Percentiles rank a stretch among this genome's conserved stretches.
These are phyloP conservation scores for Plebejus melissa DNA, from an alignment of 2,888 invertebrate genomes.

Conservation along the genomic window DNA sequence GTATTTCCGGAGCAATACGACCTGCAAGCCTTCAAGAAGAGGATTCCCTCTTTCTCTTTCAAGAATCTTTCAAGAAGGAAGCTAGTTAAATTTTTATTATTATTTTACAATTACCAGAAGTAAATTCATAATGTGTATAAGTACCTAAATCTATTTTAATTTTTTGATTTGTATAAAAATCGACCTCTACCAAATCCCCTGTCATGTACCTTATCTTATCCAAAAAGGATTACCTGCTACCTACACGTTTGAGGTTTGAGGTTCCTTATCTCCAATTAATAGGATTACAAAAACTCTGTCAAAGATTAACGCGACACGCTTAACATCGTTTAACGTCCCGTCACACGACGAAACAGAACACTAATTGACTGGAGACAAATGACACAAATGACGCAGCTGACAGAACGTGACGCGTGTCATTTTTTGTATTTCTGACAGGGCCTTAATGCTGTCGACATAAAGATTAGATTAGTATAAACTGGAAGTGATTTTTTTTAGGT, in stretches of 20 bases:
- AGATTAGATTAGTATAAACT: too few species aligned
- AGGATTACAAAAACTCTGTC: not conserved
- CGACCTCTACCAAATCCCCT: slow-evolving; percentile 21
- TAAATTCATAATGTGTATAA: too few species aligned
- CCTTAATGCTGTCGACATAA: not conserved
- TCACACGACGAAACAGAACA: slow-evolving; percentile 8
- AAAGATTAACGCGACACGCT: slow-evolving; percentile 7
- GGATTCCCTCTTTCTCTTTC: too few species aligned
- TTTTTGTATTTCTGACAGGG: not conserved
- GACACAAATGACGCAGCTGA: slow-evolving; percentile 11
- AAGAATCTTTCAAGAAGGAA: too few species aligned
- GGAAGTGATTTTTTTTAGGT: too few species aligned
- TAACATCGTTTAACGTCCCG: not conserved
- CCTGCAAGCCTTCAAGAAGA: too few species aligned
- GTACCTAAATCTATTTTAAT: too few species aligned
- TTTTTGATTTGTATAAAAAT: too few species aligned
- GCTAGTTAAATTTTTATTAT: too few species aligned
- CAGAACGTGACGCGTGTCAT: slow-evolving; percentile 17
- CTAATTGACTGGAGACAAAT: slow-evolving; percentile 20
- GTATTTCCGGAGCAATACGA: too few species aligned
- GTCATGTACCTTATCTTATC: slow-evolving; percentile 43
- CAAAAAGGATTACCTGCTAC: not conserved
- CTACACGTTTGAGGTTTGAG: not conserved
- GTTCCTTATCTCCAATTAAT: not conserved
- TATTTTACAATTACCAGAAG: too few species aligned